phyloP scores from a whole-genome alignment of 2,113 vertebrate species.

The Urocitellus parryii region DNA sequence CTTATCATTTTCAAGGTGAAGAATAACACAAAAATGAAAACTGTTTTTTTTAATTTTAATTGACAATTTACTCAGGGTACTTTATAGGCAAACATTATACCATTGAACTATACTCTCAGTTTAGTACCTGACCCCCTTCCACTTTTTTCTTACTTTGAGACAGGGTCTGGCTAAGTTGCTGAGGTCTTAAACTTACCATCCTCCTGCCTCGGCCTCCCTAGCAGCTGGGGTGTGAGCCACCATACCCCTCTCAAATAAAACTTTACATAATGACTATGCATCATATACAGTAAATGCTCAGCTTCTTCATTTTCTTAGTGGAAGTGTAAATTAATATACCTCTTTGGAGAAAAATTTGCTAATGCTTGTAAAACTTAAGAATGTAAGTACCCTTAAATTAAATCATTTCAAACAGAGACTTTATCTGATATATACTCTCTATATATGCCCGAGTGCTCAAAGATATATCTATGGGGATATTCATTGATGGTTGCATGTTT shows the following conservation, averaged over 20 bases:
- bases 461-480: background rate
- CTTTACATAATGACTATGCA: background rate
- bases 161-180: background rate
- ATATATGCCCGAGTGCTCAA: background rate
- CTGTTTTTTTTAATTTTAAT: background rate
- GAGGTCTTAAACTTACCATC: background rate
- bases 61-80: background rate
- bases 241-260: background rate
- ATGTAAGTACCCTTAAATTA: background rate
- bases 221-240: background rate
- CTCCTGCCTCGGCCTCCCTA: background rate
- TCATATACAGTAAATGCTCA: background rate
- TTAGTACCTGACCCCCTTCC: background rate
- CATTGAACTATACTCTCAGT: background rate
- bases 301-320: background rate
- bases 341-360: constrained; percentile 30
- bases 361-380: constrained; percentile 36
- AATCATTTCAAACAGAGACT: constrained; percentile 21
- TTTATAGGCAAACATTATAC: background rate
- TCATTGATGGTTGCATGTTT: background rate
- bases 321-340: background rate
- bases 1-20: background rate
- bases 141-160: background rate
- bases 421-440: background rate
- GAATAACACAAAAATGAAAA: background rate